Evolutionary conservation across 2,113 vertebrate species (phyloP).

Genomic region (Dromas ardeola): DNA sequence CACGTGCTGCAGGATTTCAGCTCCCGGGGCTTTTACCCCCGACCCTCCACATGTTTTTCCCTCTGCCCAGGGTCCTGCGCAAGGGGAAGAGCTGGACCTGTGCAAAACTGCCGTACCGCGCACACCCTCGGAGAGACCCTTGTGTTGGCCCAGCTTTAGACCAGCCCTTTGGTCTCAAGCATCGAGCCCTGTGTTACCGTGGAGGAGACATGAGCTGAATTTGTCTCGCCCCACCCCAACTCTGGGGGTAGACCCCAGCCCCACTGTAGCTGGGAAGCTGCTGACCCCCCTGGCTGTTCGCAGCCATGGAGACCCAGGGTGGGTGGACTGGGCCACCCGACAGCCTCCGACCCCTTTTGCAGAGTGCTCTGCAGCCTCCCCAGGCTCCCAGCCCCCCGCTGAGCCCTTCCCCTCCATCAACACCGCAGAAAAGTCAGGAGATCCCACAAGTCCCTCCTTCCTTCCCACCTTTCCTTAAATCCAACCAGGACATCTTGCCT

Average conservation of each 20-base stretch:
- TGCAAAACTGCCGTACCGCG: not conserved
- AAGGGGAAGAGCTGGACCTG: not conserved
- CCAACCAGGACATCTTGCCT: fast-evolving
- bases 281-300: not conserved
- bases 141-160: not conserved
- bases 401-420: not conserved
- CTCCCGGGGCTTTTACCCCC: not conserved
- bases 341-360: not conserved
- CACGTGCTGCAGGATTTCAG: not conserved
- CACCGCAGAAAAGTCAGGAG: not conserved
- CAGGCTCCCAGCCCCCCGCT: not conserved
- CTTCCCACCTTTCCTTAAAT: not conserved
- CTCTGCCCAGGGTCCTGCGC: not conserved
- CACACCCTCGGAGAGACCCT: not conserved
- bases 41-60: fast-evolving
- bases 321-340: not conserved
- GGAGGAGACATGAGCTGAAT: not conserved
- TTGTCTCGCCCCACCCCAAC: not conserved
- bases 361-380: not conserved
- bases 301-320: not conserved
- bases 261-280: not conserved
- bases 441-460: not conserved
- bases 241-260: not conserved
- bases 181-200: fast-evolving
- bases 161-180: not conserved